Evolutionary conservation across 2,797 vertebrate genomes (phyloP), one percentile per base, ranked within the genome.

Genomic region (Gila robusta): DNA sequence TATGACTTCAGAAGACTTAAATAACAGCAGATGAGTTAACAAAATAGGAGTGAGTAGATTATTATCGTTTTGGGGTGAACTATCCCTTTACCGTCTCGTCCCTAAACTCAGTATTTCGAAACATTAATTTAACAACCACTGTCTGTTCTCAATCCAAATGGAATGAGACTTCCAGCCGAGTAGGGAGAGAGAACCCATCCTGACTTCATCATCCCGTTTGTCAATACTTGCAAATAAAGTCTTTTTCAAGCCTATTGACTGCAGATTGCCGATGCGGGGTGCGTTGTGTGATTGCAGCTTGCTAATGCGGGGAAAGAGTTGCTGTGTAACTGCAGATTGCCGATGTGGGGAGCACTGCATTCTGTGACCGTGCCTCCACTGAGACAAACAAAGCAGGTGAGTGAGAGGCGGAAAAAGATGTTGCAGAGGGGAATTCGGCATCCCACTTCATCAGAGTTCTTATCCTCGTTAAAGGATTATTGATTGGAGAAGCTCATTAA

Each of bases 401-500:
- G 90, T 83, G 86, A 88, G 66, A 85, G 79, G 84, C 79, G 83
- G 87, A 91, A 88, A 86, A 88, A 84, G 81, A 91, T 89, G 89
- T 82, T 86, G 84, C 79, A 76, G 70, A 84, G 88, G 74, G 69
- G 81, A 69, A 81, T 88, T 86, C 79, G 64, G 88, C 91, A 91
- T 91, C 89, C 89, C 86, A 88, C 69, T 91, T 91, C 89, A 91
- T 92, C 92, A 91, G 88, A 80, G 49, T 88, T 91, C 88, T 92
- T 90, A 89, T 90, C 81, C 79, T 85, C 81, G 87, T 91, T 91
- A 90, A 90, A 85, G 89, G 89, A 88, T 90, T 91, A 92, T 93
- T 89, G 92, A 92, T 92, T 90, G 78, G 72, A 91, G 89, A 88
- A 90, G 73, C 90, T 92, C 90, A 92, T 92, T 93, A 91, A 88